Percentiles rank a stretch among this genome's conserved stretches.
Conservation (phyloP, 2,888 invertebrate genomes). For the Octonoba sinensis region DNA sequence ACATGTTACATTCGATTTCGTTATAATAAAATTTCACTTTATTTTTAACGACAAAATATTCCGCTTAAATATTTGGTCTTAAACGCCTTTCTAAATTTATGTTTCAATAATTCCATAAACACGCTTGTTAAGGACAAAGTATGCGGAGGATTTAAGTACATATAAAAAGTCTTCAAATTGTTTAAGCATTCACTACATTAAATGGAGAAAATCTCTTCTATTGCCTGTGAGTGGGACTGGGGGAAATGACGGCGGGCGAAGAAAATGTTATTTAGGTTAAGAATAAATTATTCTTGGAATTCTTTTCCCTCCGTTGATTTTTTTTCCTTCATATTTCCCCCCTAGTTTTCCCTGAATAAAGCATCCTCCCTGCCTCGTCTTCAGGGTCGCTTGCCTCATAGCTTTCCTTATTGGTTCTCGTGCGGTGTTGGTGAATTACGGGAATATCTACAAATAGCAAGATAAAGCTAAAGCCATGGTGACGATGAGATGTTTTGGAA, state of each 20-base stretch:
- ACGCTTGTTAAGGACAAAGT: conserved; percentile 42
- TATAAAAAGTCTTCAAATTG: conserved; percentile 58
- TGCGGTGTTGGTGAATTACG: conserved; percentile 4
- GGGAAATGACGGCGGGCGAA: conserved; percentile 38
- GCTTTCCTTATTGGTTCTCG: conserved; percentile 43
- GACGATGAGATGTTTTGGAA: too few species aligned
- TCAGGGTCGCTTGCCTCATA: conserved; percentile 36
- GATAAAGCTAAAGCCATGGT: too few species aligned
- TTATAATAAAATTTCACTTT: too few species aligned
- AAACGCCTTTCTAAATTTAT: too few species aligned
- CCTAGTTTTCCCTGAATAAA: conserved; percentile 2
- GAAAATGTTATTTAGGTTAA: conserved; percentile 63
- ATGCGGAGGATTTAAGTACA: conserved; percentile 38
- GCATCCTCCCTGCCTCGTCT: conserved; percentile 11
- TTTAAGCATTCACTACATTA: conserved; percentile 53
- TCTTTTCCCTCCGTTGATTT: conserved; percentile 22
- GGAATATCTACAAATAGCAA: too few species aligned
- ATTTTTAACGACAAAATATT: too few species aligned
- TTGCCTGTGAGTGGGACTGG: neutral
- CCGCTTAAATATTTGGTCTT: too few species aligned
- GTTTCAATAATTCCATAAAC: conserved; percentile 49
- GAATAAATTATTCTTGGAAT: conserved; percentile 61
- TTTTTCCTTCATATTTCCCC: conserved; percentile 10
- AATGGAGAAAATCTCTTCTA: conserved; percentile 21
- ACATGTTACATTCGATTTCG: too few species aligned